Evolutionary conservation across 2,797 vertebrate genomes (phyloP).

Genomic region (Sebastes kiyomatsui): DNA sequence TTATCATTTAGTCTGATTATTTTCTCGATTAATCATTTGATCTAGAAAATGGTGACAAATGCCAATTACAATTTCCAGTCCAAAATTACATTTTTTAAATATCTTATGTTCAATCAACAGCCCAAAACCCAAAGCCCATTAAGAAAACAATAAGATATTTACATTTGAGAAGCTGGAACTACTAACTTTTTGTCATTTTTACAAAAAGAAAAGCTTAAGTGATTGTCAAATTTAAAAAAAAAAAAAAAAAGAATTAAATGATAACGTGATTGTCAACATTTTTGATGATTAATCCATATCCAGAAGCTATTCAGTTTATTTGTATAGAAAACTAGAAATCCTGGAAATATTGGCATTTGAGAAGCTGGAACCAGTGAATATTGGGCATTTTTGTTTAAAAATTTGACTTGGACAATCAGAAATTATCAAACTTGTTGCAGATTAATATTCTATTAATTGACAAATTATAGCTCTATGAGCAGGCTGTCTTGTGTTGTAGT

Average conservation of each 20-base stretch:
- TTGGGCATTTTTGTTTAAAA: background rate
- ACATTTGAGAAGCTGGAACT: background rate
- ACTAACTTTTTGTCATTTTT: background rate
- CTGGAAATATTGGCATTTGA: background rate
- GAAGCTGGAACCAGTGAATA: background rate
- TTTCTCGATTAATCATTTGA: background rate
- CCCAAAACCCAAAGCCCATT: background rate
- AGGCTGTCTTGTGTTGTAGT: too few relatives aligned
- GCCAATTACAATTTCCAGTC: background rate
- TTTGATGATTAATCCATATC: background rate
- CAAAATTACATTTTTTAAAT: background rate
- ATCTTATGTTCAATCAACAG: background rate
- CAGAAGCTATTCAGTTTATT: background rate
- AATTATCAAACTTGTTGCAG: background rate
- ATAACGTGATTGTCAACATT: background rate
- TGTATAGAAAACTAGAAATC: background rate
- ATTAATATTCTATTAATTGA: background rate
- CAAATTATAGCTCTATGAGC: too few relatives aligned
- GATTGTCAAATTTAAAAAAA: background rate
- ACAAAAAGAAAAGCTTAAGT: background rate
- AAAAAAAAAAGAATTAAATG: background rate
- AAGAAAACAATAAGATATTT: too few relatives aligned
- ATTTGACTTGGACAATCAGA: accelerated
- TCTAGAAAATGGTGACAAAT: background rate
- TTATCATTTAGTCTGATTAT: background rate